A percentile compares a stretch with the other conserved stretches of the same genome.
Conservation (phyloP, 2,888 invertebrate genomes). For the Pandemis heparana region DNA sequence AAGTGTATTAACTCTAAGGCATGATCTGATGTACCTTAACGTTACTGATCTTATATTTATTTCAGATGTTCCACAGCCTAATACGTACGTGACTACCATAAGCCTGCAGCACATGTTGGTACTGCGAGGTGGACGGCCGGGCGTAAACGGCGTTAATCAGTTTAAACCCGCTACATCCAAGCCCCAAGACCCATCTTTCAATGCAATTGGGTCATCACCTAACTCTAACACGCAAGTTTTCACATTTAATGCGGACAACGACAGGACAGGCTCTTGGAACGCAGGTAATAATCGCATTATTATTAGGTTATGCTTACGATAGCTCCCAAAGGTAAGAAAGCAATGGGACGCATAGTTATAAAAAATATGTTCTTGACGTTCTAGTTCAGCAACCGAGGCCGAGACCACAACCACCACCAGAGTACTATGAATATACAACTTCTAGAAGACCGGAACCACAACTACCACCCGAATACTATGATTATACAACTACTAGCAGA, state of each 20-base stretch:
- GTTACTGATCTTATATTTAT: slow-evolving; percentile 44
- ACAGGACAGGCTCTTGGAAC: slow-evolving; percentile 41
- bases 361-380: neutral
- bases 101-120: slow-evolving; percentile 81
- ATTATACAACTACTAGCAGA: slow-evolving; percentile 27
- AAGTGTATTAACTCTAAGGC: too few species aligned
- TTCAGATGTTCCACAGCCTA: slow-evolving; percentile 63
- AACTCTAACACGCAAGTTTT: slow-evolving; percentile 51
- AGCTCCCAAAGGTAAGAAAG: neutral
- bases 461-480: slow-evolving; percentile 29
- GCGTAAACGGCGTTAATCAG: slow-evolving; percentile 39
- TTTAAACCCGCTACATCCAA: slow-evolving; percentile 38
- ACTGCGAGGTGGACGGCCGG: slow-evolving; percentile 52
- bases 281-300: slow-evolving; percentile 36
- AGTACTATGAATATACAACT: slow-evolving; percentile 1
- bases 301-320: neutral
- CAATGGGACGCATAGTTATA: neutral
- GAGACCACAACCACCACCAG: slow-evolving; percentile 43
- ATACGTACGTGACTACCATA: slow-evolving; percentile 75
- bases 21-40: neutral
- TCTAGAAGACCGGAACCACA: slow-evolving; percentile 20
- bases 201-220: slow-evolving; percentile 48
- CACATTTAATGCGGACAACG: slow-evolving; percentile 53
- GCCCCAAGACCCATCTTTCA: slow-evolving; percentile 44
- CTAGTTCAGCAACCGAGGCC: slow-evolving; percentile 34